phyloP scores from a whole-genome alignment of 1,140 invertebrate species.

The Aphis gossypii region DNA sequence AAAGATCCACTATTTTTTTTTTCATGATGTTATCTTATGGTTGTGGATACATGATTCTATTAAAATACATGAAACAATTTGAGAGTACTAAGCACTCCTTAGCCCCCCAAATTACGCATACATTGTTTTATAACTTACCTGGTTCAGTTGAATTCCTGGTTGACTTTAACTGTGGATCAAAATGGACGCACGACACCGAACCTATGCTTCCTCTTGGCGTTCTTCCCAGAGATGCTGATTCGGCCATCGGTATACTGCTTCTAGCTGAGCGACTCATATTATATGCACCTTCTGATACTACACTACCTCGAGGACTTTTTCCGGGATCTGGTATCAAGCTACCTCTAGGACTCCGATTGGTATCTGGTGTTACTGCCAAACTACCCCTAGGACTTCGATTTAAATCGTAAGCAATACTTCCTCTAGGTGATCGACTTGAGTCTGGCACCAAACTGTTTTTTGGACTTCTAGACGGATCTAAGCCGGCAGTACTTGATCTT shows the following conservation, averaged over 20 bases:
- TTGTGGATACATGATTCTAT: too few relatives aligned
- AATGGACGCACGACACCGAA: conserved; percentile 51
- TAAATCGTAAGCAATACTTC: conserved; percentile 51
- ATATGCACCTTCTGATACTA: conserved; percentile 67
- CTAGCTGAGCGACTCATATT: conserved; percentile 67
- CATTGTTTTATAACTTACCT: neutral
- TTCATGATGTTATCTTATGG: too few relatives aligned
- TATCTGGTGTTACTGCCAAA: conserved; percentile 60
- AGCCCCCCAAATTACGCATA: too few relatives aligned
- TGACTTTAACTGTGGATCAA: conserved; percentile 38
- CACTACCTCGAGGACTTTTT: conserved; percentile 70
- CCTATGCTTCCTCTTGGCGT: conserved; percentile 67
- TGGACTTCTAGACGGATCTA: conserved; percentile 67
- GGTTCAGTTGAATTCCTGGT: conserved; percentile 26
- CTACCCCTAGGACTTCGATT: conserved; percentile 61
- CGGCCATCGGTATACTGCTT: conserved; percentile 47
- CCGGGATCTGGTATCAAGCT: conserved; percentile 64
- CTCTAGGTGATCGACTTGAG: conserved; percentile 61
- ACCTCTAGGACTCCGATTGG: conserved; percentile 66
- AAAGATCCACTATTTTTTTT: too few relatives aligned
- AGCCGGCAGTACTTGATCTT: conserved; percentile 59
- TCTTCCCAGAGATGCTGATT: conserved; percentile 48
- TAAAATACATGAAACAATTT: too few relatives aligned
- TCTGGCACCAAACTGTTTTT: conserved; percentile 70
- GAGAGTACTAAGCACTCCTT: too few relatives aligned